Percentiles rank a stretch among this genome's conserved stretches.
phyloP scores from a whole-genome alignment of 2,888 invertebrate species.

The Baronia brevicornis region DNA sequence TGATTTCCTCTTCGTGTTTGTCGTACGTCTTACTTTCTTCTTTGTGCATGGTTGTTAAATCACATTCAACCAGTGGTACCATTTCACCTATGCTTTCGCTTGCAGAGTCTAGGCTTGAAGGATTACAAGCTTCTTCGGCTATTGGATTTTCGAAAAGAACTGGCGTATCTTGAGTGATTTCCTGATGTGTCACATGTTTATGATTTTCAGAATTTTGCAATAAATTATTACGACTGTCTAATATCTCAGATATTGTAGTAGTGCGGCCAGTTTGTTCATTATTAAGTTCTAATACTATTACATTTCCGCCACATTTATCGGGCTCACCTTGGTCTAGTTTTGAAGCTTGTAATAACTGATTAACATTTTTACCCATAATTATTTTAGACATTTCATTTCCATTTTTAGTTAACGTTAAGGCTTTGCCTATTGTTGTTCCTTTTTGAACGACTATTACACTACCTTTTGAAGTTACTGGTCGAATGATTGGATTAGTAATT shows the following conservation, averaged over 20 bases:
- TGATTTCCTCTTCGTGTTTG: constrained; percentile 46
- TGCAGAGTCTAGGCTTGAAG: constrained; percentile 60
- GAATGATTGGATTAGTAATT: constrained; percentile 58
- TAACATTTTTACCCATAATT: constrained; percentile 70
- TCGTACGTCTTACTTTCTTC: constrained; percentile 40
- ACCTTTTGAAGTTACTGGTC: constrained; percentile 66
- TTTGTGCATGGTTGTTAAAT: constrained; percentile 40
- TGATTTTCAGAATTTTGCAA: constrained; percentile 33
- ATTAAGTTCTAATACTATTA: constrained; percentile 65
- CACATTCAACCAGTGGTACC: constrained; percentile 41
- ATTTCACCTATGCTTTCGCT: constrained; percentile 55
- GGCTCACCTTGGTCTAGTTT: constrained; percentile 51
- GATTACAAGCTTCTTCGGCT: constrained; percentile 53
- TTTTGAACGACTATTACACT: constrained; percentile 78
- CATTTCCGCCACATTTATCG: constrained; percentile 56
- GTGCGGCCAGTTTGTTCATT: constrained; percentile 63
- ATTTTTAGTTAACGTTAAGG: constrained; percentile 62
- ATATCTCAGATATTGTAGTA: constrained; percentile 65
- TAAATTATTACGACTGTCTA: constrained; percentile 47
- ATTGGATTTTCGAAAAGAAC: constrained; percentile 63
- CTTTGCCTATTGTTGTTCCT: constrained; percentile 68
- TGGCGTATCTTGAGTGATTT: constrained; percentile 76
- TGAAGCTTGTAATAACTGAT: constrained; percentile 58
- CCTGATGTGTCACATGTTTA: constrained; percentile 32
- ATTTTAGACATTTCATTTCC: constrained; percentile 68